These are phyloP conservation scores for Apantesis nais DNA, from an alignment of 2,888 invertebrate genomes.

Conservation along the genomic window DNA sequence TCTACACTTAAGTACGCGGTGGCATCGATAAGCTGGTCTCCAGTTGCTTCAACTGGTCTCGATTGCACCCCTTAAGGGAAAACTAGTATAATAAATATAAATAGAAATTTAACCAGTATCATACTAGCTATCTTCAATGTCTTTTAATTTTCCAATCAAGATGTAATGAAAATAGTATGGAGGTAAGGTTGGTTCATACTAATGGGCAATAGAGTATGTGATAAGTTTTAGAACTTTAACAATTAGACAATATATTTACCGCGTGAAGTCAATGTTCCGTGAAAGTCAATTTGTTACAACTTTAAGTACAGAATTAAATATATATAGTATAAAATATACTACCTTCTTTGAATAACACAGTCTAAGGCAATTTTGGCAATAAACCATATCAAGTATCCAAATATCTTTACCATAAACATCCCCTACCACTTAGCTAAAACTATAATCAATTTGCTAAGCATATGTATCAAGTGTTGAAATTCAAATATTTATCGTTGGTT, in stretches of 20 bases:
- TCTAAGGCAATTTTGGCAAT: conserved; percentile 16
- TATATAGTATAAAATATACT: neutral
- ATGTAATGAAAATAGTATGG: conserved; percentile 43
- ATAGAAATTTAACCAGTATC: conserved; percentile 18
- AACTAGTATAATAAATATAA: conserved; percentile 20
- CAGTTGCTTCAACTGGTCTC: conserved; percentile 16
- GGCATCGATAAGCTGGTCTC: conserved; percentile 19
- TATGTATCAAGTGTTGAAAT: conserved; percentile 84
- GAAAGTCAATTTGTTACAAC: neutral
- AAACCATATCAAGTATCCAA: conserved; percentile 48
- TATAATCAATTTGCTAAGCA: conserved; percentile 82
- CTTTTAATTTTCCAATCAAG: conserved; percentile 42
- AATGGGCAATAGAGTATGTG: conserved; percentile 11
- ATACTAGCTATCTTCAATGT: conserved; percentile 24
- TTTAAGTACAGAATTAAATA: neutral
- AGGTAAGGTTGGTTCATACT: conserved; percentile 34
- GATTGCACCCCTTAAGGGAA: conserved; percentile 14
- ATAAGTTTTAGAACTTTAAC: neutral
- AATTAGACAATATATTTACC: neutral
- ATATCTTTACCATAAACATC: conserved; percentile 64
- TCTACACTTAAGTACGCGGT: conserved; percentile 6
- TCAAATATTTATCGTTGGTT: conserved; percentile 84
- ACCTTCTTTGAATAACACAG: conserved; percentile 1
- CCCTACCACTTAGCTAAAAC: conserved; percentile 59
- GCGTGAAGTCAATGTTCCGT: no score